Percentiles rank a stretch among this genome's conserved stretches.
Conservation (phyloP, 1,140 invertebrate genomes). For the Homalodisca vitripennis region DNA sequence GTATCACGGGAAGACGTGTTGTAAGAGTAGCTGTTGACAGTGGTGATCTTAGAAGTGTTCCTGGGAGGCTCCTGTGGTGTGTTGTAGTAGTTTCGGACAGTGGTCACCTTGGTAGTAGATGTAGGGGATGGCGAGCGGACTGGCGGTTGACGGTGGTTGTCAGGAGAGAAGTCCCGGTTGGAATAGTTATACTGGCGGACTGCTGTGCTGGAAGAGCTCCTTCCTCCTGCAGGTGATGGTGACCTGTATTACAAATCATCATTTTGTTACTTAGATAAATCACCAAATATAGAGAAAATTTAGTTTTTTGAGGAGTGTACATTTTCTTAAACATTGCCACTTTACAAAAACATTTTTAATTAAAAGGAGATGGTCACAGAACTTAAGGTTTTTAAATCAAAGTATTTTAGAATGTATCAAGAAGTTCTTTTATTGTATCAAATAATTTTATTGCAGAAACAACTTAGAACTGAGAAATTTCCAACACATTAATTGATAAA, state of each 20-base stretch:
- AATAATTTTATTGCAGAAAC: too few relatives aligned
- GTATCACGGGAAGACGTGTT: not conserved
- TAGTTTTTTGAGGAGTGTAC: too few relatives aligned
- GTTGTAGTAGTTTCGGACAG: conserved; percentile 1
- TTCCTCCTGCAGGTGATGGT: not conserved
- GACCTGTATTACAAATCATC: conserved; percentile 27
- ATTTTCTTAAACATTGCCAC: too few relatives aligned
- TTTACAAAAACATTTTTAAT: too few relatives aligned
- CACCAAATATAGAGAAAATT: too few relatives aligned
- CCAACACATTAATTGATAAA: too few relatives aligned
- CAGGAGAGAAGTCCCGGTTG: conserved; percentile 22
- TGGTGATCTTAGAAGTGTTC: conserved; percentile 18
- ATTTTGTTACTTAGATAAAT: too few relatives aligned
- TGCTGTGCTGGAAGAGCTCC: not conserved
- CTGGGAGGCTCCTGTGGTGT: conserved; percentile 14
- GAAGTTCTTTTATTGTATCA: too few relatives aligned
- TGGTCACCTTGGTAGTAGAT: conserved; percentile 9
- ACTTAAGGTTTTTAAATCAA: too few relatives aligned
- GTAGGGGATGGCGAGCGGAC: not conserved
- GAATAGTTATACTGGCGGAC: not conserved
- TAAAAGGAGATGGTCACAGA: too few relatives aligned
- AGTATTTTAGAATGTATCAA: too few relatives aligned
- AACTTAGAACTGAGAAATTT: too few relatives aligned
- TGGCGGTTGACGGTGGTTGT: conserved; percentile 2
- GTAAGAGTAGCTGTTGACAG: conserved; percentile 30